Evolutionary conservation across 2,797 vertebrate species (phyloP), one percentile per base, ranked within the genome.

Genomic region (Sebastes glaucus): DNA sequence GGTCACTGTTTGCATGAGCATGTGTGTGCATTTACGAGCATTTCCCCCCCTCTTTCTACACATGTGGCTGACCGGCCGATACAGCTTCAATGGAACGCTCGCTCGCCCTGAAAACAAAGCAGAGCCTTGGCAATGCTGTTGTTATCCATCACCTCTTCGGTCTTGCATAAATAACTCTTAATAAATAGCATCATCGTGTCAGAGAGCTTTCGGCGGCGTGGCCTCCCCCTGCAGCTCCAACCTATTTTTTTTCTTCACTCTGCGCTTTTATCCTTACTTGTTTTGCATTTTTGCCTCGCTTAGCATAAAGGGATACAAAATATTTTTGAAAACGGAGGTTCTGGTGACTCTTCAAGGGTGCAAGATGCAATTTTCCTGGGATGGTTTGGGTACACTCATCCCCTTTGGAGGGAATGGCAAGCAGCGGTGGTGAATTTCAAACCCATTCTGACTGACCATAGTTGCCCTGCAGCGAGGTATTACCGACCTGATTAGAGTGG

Each of bases 91-190:
- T 76, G 66, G 74, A 86, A 86, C 84, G 86, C 91, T 89, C 74
- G 83, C 78, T 86, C 71, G 85, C 90, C 87, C 80, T 89, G 89
- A 90, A 92, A 93, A 92, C 92, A 95, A 92, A 92, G 79, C 72
- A 82, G 60, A 92, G 78, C 92, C 90, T 92, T 93, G 92, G 91
- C 86, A 74, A 57, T 83, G 86, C 89, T 90, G 82, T 91, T 89
- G 87, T 92, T 92, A 93, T 94, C 93, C 88, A 94, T 94, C 93
- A 93, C 88, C 90, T 88, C 91, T 89, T 92, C 90, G 92, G 91
- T 92, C 89, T 90, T 92, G 92, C 92, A 94, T 95, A 93, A 94
- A 93, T 93, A 93, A 89, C 88, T 92, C 86, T 92, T 94, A 93
- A 93, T 93, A 93, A 91, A 94, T 89, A 92, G 87, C 90, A 92